Conservation (phyloP, 2,888 invertebrate genomes). For the Nymphalis urticae region DNA sequence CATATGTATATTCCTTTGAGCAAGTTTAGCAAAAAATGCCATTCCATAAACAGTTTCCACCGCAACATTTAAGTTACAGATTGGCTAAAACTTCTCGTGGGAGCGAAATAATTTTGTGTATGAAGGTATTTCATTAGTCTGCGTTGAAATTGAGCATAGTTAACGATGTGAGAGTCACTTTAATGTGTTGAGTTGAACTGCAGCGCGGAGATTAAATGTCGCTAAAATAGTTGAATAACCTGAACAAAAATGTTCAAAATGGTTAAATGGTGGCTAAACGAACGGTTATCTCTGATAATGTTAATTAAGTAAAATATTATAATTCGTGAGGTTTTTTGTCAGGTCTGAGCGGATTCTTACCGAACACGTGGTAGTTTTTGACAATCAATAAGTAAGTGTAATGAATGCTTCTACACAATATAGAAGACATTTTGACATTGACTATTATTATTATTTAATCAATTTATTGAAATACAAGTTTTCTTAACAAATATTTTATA, state of each 20-base stretch:
- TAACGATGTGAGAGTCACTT: conserved; percentile 39
- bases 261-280: not conserved
- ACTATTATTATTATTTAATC: too few species aligned
- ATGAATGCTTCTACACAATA: too few species aligned
- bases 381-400: too few species aligned
- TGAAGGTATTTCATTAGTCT: conserved; percentile 51
- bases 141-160: conserved; percentile 45
- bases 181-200: conserved; percentile 15
- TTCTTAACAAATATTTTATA: too few species aligned
- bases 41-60: too few species aligned
- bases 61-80: conserved; percentile 15
- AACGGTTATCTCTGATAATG: not conserved
- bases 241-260: not conserved
- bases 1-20: too few species aligned
- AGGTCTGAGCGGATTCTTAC: too few species aligned
- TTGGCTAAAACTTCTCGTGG: conserved; percentile 22
- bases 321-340: too few species aligned
- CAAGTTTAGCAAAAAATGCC: too few species aligned
- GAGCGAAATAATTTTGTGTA: conserved; percentile 25
- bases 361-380: too few species aligned
- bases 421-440: too few species aligned
- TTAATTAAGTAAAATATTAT: not conserved
- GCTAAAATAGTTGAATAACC: not conserved
- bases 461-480: too few species aligned
- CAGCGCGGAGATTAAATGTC: conserved; percentile 3